These are phyloP conservation scores for Drosophila santomea DNA, from an alignment of 1,140 invertebrate species.

Conservation along the genomic window DNA sequence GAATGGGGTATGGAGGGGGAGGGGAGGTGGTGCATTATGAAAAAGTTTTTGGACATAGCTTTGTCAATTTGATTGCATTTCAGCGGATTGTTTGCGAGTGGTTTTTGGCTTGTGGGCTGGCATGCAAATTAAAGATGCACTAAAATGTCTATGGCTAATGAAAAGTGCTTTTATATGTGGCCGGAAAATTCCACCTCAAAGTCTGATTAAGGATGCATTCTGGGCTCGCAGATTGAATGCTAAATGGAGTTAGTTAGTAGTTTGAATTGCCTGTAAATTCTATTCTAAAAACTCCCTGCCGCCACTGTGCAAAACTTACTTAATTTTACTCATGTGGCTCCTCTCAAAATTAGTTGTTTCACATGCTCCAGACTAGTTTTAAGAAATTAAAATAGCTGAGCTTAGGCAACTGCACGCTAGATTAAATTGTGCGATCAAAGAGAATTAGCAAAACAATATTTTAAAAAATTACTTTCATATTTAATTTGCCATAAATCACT, in stretches of 20 bases:
- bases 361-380: too few relatives aligned
- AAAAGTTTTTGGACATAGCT: conserved; percentile 50
- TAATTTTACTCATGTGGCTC: not conserved
- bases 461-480: not conserved
- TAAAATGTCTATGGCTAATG: conserved; percentile 9
- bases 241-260: conserved; percentile 35
- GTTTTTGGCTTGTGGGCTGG: conserved; percentile 7
- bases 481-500: too few relatives aligned
- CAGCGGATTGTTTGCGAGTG: conserved; percentile 33
- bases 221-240: conserved; percentile 4
- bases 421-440: not conserved
- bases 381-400: too few relatives aligned
- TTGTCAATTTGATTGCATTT: conserved; percentile 76
- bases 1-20: not conserved
- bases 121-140: conserved; percentile 26
- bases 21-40: conserved; percentile 4
- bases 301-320: not conserved
- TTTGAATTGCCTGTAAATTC: conserved; percentile 14
- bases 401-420: too few relatives aligned
- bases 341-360: too few relatives aligned
- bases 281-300: not conserved
- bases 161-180: conserved; percentile 16
- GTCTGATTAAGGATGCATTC: conserved; percentile 5
- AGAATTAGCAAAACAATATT: not conserved
- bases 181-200: not conserved